Base-by-base conservation (phyloP, 2,888 invertebrate genomes). In the Formica aserva region DNA sequence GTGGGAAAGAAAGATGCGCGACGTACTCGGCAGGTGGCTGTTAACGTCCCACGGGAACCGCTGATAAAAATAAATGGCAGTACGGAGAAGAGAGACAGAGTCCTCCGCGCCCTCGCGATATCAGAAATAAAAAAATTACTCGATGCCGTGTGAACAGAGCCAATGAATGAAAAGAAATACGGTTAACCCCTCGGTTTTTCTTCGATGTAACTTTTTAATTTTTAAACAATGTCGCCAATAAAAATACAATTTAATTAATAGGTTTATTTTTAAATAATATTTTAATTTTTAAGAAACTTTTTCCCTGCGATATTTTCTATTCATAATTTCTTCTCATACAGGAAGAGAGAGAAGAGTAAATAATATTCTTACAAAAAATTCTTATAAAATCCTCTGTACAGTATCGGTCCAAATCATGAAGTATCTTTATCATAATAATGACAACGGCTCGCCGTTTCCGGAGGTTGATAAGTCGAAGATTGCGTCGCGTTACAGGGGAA, bases 41-140 rank as follows among this genome's bases (percentile, higher is more conserved):
- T 86, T 87, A 86, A 85, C 83, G 84, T 92, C 93, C 92, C 91
- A 82, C 72, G 92, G 89, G 94, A 91, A 88, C 86, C 87, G 91
- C 92, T 94, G 94, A 94, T 94, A 94, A 94, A 94, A 94, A 94
- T 93, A 93, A 94, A 94, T 94, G 94, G 93, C 91, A 91, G 91
- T 91, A 92, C 92, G 92, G 92, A 88, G 41, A 85, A 83, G 83
- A 89, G 89, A 88, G 75, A 74, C 69, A 74, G 78, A 83, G 80
- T 82, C 83, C 74, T 82, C 78, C 85, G 82, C 84, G 85, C 85
- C 91, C 91, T 90, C 74, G 75, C 87, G 86, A 89, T 88, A 90
- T 91, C 89, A 87, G 91, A 92, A 94, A 94, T 94, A 94, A 94
- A 94, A 93, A 94, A 94, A 94, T 94, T 94, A 94, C 94, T 91